Evolutionary conservation across 1,140 invertebrate genomes (phyloP), one percentile per base, ranked within the genome.

Genomic region (Chironomus striatipennis): DNA sequence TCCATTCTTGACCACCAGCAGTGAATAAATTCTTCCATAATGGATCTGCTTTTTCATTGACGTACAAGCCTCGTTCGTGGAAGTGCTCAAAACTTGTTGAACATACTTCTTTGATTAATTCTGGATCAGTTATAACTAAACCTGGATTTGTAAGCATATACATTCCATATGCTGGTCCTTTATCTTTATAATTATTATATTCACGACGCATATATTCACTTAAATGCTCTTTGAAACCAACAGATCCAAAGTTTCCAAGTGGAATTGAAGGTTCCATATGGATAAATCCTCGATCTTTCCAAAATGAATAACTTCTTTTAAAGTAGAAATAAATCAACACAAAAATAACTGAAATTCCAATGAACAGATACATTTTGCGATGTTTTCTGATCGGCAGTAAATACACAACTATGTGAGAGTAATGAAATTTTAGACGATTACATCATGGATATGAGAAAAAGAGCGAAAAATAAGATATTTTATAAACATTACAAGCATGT

Each of bases 11-110:
- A 4, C 84, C 86, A 74, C 82, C 80, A 5, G 84, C 76, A 73
- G 83, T 83, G 74, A 85, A 85, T 21, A 86, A 75, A 77, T 85
- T 82, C 0, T 78, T 81, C 7, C 82, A 81, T 9, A 85, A 76
- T 1, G 83, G 84, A 75, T 86, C 84, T 1, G 78, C 78, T 70
- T 81, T 78, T 67, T 84, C 83, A 42, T 87, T 85, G 47, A 83
- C 82, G 75, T 84, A 86, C 73, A 85, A 79, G 0, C 85, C 84
- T 18, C 87, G 83, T 43, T 87, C 85, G 76, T 85, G 82, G 75
- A 88, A 88, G 78, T 85, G 81, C 67, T 83, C 81, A 76, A 87
- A 88, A 79, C 89, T 86, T 78, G 85, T 87, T 10, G 88, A 83
- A 67, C 88, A 78, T 6, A 90, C 83, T 43, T 82, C 80, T 65